Percentiles rank a stretch among this genome's conserved stretches.
Evolutionary conservation across 2,113 vertebrate genomes (phyloP).

Genomic region (Dasyprocta punctata): DNA sequence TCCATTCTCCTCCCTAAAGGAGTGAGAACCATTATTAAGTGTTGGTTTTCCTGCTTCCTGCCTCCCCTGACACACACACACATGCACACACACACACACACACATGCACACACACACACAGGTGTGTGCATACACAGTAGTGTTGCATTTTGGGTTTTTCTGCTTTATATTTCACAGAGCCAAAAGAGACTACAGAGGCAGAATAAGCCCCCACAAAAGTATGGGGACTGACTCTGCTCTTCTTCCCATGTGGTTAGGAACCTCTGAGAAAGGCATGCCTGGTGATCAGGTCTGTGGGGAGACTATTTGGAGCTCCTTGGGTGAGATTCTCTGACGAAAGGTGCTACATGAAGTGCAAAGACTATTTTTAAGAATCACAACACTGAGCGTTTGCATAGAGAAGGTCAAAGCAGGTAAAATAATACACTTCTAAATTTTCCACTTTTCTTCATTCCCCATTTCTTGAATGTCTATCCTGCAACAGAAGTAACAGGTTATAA

Average conservation of each 20-base stretch:
- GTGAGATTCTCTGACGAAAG: background rate
- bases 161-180: background rate
- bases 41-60: background rate
- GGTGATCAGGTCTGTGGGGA: background rate
- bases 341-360: background rate
- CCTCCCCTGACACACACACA: background rate
- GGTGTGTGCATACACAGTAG: background rate
- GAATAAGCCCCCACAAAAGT: background rate
- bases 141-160: background rate
- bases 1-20: background rate
- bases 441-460: background rate
- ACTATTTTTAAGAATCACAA: background rate
- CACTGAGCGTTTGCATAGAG: background rate
- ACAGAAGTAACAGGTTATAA: background rate
- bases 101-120: background rate
- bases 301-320: background rate
- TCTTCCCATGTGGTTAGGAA: background rate
- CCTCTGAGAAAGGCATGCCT: background rate
- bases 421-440: background rate
- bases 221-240: background rate
- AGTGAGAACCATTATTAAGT: background rate
- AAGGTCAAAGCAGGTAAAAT: background rate
- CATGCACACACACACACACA: too few species aligned
- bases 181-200: background rate
- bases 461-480: background rate